Base-by-base conservation (phyloP, 2,113 vertebrate species). In the Myotis brandtii region DNA sequence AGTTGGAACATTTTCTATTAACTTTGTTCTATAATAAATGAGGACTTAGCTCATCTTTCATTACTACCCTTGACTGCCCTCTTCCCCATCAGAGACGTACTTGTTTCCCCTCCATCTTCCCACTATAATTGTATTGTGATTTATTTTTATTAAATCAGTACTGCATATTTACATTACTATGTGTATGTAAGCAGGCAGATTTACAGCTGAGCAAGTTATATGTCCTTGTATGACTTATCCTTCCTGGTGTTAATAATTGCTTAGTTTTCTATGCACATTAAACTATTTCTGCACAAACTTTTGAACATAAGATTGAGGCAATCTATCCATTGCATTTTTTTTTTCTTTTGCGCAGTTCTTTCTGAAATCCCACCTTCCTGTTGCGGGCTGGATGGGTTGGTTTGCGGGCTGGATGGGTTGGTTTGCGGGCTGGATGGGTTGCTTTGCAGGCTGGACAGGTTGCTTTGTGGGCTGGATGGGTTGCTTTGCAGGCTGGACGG, bases 111-210 rank as follows among this genome's bases (percentile, higher is more conserved):
- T 66, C 40, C 64, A n/a, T 69, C 30, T 94, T 84, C 54, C 32
- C 32, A 67, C 59, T 77, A 54, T 30, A 90, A 86, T 86, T 73
- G 37, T 56, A 86, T n/a, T 82, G 52, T 48, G 52, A 54, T 54
- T 93, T 76, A 50, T 54, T 50, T 89, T 81, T 93, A 56, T 40
- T 83, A 93, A 90, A 73, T 90, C 34, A 37, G 11, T 81, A 48
- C 86, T 70, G 70, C 25, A 50, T 56, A 62, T 76, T 86, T 75
- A 75, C 17, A 43, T 81, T 85, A 43, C 81, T 83, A 64, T 82
- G 86, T 69, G 62, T 80, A 13, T 48, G 25, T 82, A 82, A 95
- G 91, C 14, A 64, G 52, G 50, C 32, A 81, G 9, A 69, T 81
- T 81, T 92, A 27, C 17, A 54, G 48, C 56, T 79, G 18, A 88